phyloP scores from a whole-genome alignment of 2,888 invertebrate genomes.

The Eugnorisma glareosa region DNA sequence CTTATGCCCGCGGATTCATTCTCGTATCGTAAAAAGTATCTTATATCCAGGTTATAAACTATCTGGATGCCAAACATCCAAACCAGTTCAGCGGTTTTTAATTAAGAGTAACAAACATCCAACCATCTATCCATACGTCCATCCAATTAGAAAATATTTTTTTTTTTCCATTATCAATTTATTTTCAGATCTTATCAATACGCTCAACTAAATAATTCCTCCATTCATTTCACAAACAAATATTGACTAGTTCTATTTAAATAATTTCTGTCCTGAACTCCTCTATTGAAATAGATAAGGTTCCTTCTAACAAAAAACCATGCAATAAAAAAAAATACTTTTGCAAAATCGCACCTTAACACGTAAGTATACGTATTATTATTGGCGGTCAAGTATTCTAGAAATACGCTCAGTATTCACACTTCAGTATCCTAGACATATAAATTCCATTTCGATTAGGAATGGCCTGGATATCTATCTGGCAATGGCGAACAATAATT shows the following conservation, averaged over 20 bases:
- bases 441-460: conserved; percentile 38
- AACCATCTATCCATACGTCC: too few species aligned
- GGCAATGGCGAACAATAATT: conserved; percentile 35
- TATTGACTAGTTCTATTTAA: background rate
- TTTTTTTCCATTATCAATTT: too few species aligned
- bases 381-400: conserved; percentile 7
- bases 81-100: too few species aligned
- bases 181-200: too few species aligned
- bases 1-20: too few species aligned
- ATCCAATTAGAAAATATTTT: too few species aligned
- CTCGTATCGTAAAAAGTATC: too few species aligned
- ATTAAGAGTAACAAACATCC: too few species aligned
- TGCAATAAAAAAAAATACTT: background rate
- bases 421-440: conserved; percentile 13
- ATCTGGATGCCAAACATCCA: too few species aligned
- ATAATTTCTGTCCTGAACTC: background rate
- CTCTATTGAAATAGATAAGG: too few species aligned
- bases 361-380: background rate
- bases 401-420: conserved; percentile 7
- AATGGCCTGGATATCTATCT: conserved; percentile 27
- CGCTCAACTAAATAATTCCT: background rate
- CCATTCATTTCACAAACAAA: too few species aligned
- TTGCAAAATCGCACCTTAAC: background rate
- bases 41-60: too few species aligned
- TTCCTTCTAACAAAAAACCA: background rate